A percentile compares a stretch with the other conserved stretches of the same genome.
Evolutionary conservation across 2,888 invertebrate species (phyloP).

Genomic region (Hoplodrina blanda): DNA sequence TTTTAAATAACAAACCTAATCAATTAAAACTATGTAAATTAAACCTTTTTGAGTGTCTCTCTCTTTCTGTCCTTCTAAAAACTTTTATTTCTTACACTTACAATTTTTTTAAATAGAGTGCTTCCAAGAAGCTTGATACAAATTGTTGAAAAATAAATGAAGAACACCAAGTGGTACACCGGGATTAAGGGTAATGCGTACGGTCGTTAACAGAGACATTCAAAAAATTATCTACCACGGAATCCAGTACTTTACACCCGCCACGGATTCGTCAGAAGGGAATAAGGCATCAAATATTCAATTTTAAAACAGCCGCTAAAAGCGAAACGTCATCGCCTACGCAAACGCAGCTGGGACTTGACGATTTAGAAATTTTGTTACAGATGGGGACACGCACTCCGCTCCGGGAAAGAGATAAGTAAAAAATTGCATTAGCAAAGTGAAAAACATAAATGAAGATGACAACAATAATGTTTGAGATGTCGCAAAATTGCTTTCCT

Average conservation of each 20-base stretch:
- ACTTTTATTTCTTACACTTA: slow-evolving; percentile 58
- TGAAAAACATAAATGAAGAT: slow-evolving; percentile 87
- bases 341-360: slow-evolving; percentile 88
- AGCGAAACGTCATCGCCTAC: slow-evolving; percentile 90
- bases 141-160: slow-evolving; percentile 78
- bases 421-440: slow-evolving; percentile 89
- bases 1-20: slow-evolving; percentile 3
- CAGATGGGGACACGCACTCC: slow-evolving; percentile 89
- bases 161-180: slow-evolving; percentile 72
- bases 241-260: slow-evolving; percentile 81
- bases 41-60: slow-evolving; percentile 14
- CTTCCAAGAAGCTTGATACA: slow-evolving; percentile 67
- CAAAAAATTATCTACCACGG: slow-evolving; percentile 85
- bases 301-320: slow-evolving; percentile 91
- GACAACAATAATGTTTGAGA: slow-evolving; percentile 84
- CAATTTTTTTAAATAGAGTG: slow-evolving; percentile 60
- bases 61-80: slow-evolving; percentile 18
- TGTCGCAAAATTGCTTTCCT: slow-evolving; percentile 81
- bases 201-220: slow-evolving; percentile 83
- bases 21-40: slow-evolving; percentile 25
- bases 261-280: slow-evolving; percentile 88
- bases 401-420: slow-evolving; percentile 84
- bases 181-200: slow-evolving; percentile 80
- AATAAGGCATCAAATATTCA: slow-evolving; percentile 90
- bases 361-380: slow-evolving; percentile 89